A percentile compares a stretch with the other conserved stretches of the same genome.
Evolutionary conservation across 2,113 vertebrate species (phyloP).

Genomic region (Platichthys flesus): DNA sequence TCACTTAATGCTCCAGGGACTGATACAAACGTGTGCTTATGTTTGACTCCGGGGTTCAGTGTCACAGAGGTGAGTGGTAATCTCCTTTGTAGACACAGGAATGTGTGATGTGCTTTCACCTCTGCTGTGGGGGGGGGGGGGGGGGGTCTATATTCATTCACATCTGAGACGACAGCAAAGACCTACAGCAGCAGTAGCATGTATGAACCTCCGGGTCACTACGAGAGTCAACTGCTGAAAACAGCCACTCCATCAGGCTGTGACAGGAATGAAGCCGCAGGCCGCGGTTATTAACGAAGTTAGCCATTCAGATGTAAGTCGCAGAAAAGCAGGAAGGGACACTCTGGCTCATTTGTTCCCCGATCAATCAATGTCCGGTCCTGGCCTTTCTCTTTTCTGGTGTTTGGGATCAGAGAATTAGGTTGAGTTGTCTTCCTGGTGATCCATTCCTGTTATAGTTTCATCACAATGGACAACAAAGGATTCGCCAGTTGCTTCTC

Average conservation of each 20-base stretch:
- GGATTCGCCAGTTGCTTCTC: slow-evolving; percentile 70
- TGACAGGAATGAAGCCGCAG: slow-evolving; percentile 65
- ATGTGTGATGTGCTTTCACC: slow-evolving; percentile 70
- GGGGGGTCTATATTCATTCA: slow-evolving; percentile 71
- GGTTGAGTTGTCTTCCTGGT: slow-evolving; percentile 62
- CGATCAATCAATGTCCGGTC: slow-evolving; percentile 76
- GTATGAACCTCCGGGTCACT: slow-evolving; percentile 37
- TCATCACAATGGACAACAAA: slow-evolving; percentile 71
- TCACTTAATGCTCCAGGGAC: slow-evolving; percentile 4
- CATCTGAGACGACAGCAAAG: slow-evolving; percentile 51
- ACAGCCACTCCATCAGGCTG: slow-evolving; percentile 62
- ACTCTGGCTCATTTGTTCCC: slow-evolving; percentile 63
- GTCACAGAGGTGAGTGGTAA: slow-evolving; percentile 66
- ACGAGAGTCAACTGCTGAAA: slow-evolving; percentile 54
- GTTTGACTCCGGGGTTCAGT: slow-evolving; percentile 50
- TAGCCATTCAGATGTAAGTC: slow-evolving; percentile 67
- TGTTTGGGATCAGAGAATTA: slow-evolving; percentile 64
- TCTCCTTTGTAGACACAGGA: slow-evolving; percentile 69
- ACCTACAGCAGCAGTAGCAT: slow-evolving; percentile 62
- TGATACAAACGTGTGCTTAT: slow-evolving; percentile 8
- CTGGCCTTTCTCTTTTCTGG: slow-evolving; percentile 28
- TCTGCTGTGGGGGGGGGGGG: slow-evolving; percentile 68
- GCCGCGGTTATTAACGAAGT: slow-evolving; percentile 64
- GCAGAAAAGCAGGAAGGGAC: slow-evolving; percentile 53
- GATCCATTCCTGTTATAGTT: slow-evolving; percentile 71